A percentile compares a stretch with the other conserved stretches of the same genome.
Evolutionary conservation across 1,140 invertebrate species (phyloP).

Genomic region (Myzus persicae): DNA sequence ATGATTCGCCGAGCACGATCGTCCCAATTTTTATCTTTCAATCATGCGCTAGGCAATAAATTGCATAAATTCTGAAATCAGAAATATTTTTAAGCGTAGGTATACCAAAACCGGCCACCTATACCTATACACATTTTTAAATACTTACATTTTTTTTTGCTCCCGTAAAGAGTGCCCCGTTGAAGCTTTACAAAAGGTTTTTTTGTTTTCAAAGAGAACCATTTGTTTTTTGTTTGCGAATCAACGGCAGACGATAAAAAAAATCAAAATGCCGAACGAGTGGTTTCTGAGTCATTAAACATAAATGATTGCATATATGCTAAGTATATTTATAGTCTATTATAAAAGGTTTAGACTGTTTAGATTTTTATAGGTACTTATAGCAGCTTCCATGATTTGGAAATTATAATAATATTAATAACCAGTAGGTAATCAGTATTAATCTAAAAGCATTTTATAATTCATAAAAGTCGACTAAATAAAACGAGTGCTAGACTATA

Average conservation of each 20-base stretch:
- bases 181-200: no score
- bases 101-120: no score
- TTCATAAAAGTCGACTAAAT: not conserved
- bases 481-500: no score
- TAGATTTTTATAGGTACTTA: no score
- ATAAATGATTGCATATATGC: no score
- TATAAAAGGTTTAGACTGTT: no score
- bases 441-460: not conserved
- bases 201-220: not conserved
- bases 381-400: not conserved
- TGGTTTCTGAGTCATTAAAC: not conserved
- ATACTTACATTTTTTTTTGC: not conserved
- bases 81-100: not conserved
- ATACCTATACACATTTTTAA: not conserved
- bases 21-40: not conserved
- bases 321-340: no score
- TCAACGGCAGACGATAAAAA: not conserved
- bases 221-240: not conserved
- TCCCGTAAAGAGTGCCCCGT: not conserved
- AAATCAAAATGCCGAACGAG: not conserved
- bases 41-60: no score
- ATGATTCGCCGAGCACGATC: not conserved
- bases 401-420: no score
- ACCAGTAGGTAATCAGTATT: not conserved
- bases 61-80: not conserved